Base-by-base conservation (phyloP, 30 jellyfish, hydroid and myxozoan species). In the Chrysaora quinquecirrha region DNA sequence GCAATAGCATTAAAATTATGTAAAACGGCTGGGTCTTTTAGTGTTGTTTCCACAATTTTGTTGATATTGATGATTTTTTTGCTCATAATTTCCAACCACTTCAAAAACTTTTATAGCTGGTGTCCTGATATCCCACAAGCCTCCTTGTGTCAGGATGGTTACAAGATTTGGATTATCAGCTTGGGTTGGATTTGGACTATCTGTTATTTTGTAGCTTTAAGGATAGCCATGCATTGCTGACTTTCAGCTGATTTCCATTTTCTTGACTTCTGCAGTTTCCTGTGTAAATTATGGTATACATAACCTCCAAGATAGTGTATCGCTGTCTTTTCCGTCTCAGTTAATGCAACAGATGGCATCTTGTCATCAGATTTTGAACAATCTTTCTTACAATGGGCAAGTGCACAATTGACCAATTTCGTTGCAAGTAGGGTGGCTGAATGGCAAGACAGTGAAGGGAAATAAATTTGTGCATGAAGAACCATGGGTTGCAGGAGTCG, bases 151-250 rank as follows among this genome's bases (percentile, higher is more conserved):
- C 16, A 64, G 76, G 32, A 67, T 43, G 58, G 58, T 43, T 6
- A 43, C 58, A 9, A 43, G 58, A 43, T 16, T 43, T 43, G 58
- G 16, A 16, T 43, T 43, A 43, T 43, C 58, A 9, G 58, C 58
- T 6, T 9, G 58, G 16, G 9, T 43, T 43, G 58, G 16, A 43
- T 6, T 43, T 16, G 16, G 9, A 16, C 16, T 43, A 43, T 43
- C 58, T 43, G 16, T 43, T 43, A 16, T 61, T 30, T 61, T 61
- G 73, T 4, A 30, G 32, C 84, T 43, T 23, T 38, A 25, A 72
- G 84, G 48, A 72, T 72, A 1, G 84, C 84, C 71, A 72, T 72
- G 48, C 84, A 72, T 38, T 43, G 84, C 25, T 72, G 84, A 72
- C 84, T 35, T 18, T 72, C 84, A 29, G 48, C 70, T 43, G 84